Percentiles rank a stretch among this genome's conserved stretches.
Conservation (phyloP, 2,113 vertebrate species). For the Tonatia bakeri region DNA sequence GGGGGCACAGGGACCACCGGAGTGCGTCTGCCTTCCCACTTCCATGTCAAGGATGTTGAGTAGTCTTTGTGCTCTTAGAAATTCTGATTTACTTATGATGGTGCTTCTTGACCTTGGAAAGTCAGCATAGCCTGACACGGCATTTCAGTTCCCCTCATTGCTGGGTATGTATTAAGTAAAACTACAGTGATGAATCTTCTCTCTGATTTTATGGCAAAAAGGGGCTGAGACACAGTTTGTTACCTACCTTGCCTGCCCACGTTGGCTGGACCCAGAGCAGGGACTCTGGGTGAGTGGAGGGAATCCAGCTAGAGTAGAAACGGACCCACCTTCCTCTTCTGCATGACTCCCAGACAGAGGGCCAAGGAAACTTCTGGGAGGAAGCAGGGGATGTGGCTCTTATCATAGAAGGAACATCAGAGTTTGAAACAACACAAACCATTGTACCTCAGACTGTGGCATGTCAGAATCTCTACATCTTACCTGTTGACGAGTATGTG, state of each 20-base stretch:
- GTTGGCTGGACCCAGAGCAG: neutral
- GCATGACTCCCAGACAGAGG: neutral
- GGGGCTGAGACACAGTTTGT: neutral
- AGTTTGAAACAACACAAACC: neutral
- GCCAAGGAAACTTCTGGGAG: neutral
- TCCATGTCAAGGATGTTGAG: accelerated
- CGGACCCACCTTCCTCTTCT: too few relatives aligned
- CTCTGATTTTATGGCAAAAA: neutral
- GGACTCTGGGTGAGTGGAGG: too few relatives aligned
- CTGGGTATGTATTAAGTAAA: neutral
- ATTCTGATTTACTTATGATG: neutral
- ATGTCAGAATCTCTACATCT: neutral
- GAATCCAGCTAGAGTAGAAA: neutral
- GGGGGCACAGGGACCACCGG: accelerated
- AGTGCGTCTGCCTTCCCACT: neutral
- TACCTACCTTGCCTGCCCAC: neutral
- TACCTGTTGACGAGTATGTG: neutral
- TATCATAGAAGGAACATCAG: neutral
- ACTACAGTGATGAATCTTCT: neutral
- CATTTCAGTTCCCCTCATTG: neutral
- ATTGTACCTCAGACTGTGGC: neutral
- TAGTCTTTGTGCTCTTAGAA: neutral
- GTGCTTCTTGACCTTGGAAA: neutral
- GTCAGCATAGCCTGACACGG: neutral
- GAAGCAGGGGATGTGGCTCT: neutral